Evolutionary conservation across 2,113 vertebrate genomes (phyloP), one percentile per base, ranked within the genome.

Genomic region (Equus quagga): DNA sequence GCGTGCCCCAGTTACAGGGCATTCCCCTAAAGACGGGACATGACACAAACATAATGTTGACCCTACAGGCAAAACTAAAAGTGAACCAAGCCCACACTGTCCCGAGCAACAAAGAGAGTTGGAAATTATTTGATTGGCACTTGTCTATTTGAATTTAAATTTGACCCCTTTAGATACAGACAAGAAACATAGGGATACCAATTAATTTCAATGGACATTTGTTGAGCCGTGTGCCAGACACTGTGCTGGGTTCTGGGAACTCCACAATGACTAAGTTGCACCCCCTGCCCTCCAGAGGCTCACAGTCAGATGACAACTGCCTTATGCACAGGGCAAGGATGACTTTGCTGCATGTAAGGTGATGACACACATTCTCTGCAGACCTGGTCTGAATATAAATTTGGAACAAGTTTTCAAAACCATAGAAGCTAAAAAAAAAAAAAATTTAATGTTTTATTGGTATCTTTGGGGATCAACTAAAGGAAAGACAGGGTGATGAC

Each of bases 381-480:
- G 54, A 95, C 64, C 56, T 91, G 76, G 51, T 33, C 84, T n/a
- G 19, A 58, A 46, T n/a, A 72, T 75, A 95, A 51, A 85, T 67
- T 78, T 90, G 76, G n/a, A 95, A 87, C 75, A 84, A 49, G 28
- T 72, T 92, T 90, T 80, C 60, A 64, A 95, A 95, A 79, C 26
- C 56, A 28, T 28, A 95, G 62, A 96, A 41, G 36, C 36, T 41
- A 41, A 46, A 78, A 19, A 62, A 1, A 65, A 90, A n/a, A 86
- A n/a, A 6, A 5, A 7, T 49, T 51, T 60, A 82, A 69, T 89
- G 54, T 65, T 89, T 95, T 87, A 89, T 76, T 92, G 17, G 64
- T 92, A 64, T 81, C 46, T 69, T 94, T 92, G 92, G 81, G 64
- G 15, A 6, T 41, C 60, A 75, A 9, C 31, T 36, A 10, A 97